Base-by-base conservation (phyloP, 2,113 vertebrate species). In the Chamaetylas fuelleborni region DNA sequence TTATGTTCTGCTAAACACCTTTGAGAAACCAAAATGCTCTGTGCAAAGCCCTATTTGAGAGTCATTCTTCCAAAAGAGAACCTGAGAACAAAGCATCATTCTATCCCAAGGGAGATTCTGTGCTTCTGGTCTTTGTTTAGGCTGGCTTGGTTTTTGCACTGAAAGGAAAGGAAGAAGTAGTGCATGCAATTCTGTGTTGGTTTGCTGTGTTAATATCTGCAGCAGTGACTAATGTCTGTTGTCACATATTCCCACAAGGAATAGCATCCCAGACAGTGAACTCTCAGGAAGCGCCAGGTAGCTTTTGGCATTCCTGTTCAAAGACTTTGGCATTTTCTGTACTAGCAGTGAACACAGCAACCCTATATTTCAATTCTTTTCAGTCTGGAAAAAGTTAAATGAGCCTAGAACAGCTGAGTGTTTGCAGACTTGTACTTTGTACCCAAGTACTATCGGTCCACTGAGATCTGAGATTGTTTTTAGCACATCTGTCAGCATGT, bases 221-320 rank as follows among this genome's bases (percentile, higher is more conserved):
- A 83, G 45, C 38, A 85, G 58, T 92, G 94, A 93, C 64, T 93
- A 92, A 97, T 95, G 61, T 83, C 67, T 95, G 60, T 81, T 96
- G 94, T 95, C 94, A 95, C 34, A 38, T 92, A 95, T 93, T 95
- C 88, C 95, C 93, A 83, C 42, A 83, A 95, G 86, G 78, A 89
- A 66, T 47, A 91, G 38, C 64, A 81, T 94, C 53, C 31, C 36
- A 95, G 86, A 43, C 91, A 79, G 42, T 90, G 91, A 93, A 95
- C 85, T 81, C 78, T 33, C 34, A 92, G 51, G 64, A 88, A 53
- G 26, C 4, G 3, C 58, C 66, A 81, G 58, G 48, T 92, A 95
- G 45, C 70, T 48, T 36, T 85, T 95, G 66, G 47, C 33, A 48
- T 38, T 89, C 57, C 64, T 67, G 15, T 81, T 93, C 51, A 85